Evolutionary conservation across 2,888 invertebrate species (phyloP).

Genomic region (Eupithecia insigniata): DNA sequence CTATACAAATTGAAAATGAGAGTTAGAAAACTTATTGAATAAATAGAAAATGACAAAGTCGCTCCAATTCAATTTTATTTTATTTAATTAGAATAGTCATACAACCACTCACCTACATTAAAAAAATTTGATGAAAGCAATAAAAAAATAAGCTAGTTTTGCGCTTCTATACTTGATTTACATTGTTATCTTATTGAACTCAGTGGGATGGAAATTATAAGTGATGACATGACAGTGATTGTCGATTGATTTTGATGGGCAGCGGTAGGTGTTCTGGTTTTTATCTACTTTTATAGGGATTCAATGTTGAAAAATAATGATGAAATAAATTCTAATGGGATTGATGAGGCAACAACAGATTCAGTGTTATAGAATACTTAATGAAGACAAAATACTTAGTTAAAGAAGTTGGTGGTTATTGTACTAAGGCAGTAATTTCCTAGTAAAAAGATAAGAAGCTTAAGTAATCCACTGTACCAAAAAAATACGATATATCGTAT

Average conservation of each 20-base stretch:
- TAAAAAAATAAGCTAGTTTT: neutral
- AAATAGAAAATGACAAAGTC: neutral
- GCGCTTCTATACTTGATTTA: constrained; percentile 13
- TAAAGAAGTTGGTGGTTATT: neutral
- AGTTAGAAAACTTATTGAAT: neutral
- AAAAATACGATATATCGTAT: neutral
- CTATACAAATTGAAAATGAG: too few species aligned
- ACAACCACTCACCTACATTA: too few species aligned
- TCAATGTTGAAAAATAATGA: constrained; percentile 2
- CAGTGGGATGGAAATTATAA: constrained; percentile 33
- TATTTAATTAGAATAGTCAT: too few species aligned
- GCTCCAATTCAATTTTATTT: too few species aligned
- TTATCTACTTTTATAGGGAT: constrained; percentile 8
- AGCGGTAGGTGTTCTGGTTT: constrained; percentile 31
- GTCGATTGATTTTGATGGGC: constrained; percentile 32
- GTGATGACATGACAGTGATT: constrained; percentile 35
- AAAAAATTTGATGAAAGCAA: neutral
- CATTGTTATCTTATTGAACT: constrained; percentile 8
- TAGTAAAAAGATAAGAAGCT: neutral
- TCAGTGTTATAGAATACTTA: neutral
- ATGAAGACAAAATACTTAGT: neutral
- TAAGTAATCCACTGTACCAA: neutral
- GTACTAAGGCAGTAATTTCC: neutral
- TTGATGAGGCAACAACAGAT: neutral
- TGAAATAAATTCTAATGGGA: neutral